These are phyloP conservation scores for Poliocrania exsul DNA, from an alignment of 2,797 vertebrate species.

Conservation along the genomic window DNA sequence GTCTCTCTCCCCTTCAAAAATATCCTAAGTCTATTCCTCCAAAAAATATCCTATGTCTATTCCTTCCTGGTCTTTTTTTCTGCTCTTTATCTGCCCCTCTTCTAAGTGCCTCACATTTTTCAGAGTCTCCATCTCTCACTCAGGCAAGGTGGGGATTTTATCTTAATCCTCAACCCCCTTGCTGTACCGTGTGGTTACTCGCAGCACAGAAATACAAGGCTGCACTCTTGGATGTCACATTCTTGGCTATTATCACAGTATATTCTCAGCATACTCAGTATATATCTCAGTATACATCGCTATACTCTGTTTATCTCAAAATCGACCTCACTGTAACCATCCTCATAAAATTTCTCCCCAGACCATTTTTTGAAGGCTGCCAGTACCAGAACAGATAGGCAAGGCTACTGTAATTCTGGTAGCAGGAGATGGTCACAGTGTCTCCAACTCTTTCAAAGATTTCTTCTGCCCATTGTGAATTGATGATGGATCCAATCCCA, in stretches of 20 bases:
- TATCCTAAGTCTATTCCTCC: accelerated
- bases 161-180: background rate
- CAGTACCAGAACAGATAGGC: background rate
- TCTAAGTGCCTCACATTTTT: background rate
- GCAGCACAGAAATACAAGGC: background rate
- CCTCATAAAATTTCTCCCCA: background rate
- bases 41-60: background rate
- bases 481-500: accelerated
- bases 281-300: too few relatives aligned
- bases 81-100: background rate
- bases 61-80: background rate
- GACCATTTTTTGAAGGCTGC: background rate
- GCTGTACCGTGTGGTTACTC: background rate
- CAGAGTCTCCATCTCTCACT: background rate
- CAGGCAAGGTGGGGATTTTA: background rate
- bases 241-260: background rate
- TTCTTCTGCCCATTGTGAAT: background rate
- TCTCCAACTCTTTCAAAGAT: background rate
- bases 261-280: too few relatives aligned
- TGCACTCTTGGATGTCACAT: background rate
- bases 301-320: background rate
- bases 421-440: background rate
- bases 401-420: background rate
- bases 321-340: background rate
- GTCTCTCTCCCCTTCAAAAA: background rate